Conservation (phyloP, 2,797 vertebrate species). For the Malacoctenus gilli region DNA sequence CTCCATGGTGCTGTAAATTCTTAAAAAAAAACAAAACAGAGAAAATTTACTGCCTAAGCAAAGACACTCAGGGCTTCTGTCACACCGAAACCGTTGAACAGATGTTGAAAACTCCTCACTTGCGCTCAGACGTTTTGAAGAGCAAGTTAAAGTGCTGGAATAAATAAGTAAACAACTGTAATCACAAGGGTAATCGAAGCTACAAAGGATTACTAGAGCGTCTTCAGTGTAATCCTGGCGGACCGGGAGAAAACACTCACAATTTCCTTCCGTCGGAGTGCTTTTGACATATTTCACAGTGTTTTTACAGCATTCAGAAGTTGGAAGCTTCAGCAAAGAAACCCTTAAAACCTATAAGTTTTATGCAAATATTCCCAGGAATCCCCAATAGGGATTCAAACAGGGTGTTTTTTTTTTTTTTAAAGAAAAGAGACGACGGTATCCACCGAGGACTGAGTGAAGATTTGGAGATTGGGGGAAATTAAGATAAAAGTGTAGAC, state of each 20-base stretch:
- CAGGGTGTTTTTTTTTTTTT: slow-evolving; percentile 17
- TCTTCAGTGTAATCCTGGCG: not conserved
- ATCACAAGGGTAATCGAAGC: slow-evolving; percentile 10
- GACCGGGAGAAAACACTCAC: slow-evolving; percentile 4
- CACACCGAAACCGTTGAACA: no score
- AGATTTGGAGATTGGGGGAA: slow-evolving; percentile 27
- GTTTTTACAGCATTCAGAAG: not conserved
- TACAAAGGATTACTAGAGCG: not conserved
- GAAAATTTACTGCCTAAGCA: no score
- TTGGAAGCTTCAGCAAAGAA: slow-evolving; percentile 14
- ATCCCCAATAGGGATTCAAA: slow-evolving; percentile 16
- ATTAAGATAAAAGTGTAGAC: slow-evolving; percentile 53
- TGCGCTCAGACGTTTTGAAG: no score
- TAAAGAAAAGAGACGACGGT: slow-evolving; percentile 10
- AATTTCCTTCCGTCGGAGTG: not conserved
- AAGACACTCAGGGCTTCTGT: no score
- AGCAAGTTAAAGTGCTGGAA: no score
- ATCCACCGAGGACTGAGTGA: slow-evolving; percentile 18
- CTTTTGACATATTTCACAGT: not conserved
- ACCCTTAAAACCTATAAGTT: slow-evolving; percentile 10
- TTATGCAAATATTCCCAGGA: slow-evolving; percentile 19
- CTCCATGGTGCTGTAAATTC: no score
- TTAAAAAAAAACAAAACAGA: no score
- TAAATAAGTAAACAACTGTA: slow-evolving; percentile 1
- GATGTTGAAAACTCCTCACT: no score